These are phyloP conservation scores for Venusia cambrica DNA, from an alignment of 2,888 invertebrate genomes.

Conservation along the genomic window DNA sequence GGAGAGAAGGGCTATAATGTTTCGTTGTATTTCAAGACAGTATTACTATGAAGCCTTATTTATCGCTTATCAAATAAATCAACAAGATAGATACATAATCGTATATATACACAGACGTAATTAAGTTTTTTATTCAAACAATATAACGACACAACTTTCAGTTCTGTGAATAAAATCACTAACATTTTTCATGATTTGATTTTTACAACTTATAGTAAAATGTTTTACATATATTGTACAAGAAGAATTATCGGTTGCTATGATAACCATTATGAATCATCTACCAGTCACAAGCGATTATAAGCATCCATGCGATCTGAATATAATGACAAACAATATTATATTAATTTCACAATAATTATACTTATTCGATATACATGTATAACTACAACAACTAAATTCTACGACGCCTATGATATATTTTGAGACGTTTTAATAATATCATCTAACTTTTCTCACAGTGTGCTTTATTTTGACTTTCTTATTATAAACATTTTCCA, in stretches of 20 bases:
- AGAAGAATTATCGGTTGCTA: slow-evolving; percentile 33
- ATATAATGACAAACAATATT: slow-evolving; percentile 42
- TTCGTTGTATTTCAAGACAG: slow-evolving; percentile 67
- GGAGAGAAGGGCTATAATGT: slow-evolving; percentile 48
- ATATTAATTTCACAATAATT: slow-evolving; percentile 33
- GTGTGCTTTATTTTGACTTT: slow-evolving; percentile 80
- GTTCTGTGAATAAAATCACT: slow-evolving; percentile 80
- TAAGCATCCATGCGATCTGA: slow-evolving; percentile 57
- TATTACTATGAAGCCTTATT: slow-evolving; percentile 40
- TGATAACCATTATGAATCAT: slow-evolving; percentile 40
- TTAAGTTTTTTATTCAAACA: slow-evolving; percentile 67
- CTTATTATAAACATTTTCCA: slow-evolving; percentile 66
- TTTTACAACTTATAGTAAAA: slow-evolving; percentile 36
- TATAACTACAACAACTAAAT: slow-evolving; percentile 65
- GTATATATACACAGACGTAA: slow-evolving; percentile 55
- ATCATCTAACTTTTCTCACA: slow-evolving; percentile 79
- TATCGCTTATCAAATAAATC: slow-evolving; percentile 73
- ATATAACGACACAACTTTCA: slow-evolving; percentile 79
- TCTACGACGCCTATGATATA: slow-evolving; percentile 73
- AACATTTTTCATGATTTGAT: slow-evolving; percentile 44
- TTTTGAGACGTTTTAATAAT: slow-evolving; percentile 67
- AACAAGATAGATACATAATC: slow-evolving; percentile 75
- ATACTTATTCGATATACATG: slow-evolving; percentile 40
- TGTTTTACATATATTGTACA: slow-evolving; percentile 31
- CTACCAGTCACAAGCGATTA: slow-evolving; percentile 56